Base-by-base conservation (phyloP, 2,113 vertebrate species). In the Desmodus rotundus region DNA sequence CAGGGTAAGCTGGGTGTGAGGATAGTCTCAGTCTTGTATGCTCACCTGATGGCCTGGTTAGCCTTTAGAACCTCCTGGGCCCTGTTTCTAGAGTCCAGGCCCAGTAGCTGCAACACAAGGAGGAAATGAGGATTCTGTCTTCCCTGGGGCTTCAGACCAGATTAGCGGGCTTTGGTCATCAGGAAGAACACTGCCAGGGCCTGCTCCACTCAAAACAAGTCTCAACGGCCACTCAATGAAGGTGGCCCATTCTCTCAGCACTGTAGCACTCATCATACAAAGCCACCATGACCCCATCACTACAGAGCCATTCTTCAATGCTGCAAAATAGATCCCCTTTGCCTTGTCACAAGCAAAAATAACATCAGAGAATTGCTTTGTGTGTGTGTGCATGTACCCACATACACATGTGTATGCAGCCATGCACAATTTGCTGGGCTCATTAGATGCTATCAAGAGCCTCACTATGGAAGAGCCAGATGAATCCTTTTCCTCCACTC, bases 401-500 rank as follows among this genome's bases (percentile, higher is more conserved):
- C 31, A 65, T 33, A 33, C 63, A 65, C 24, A 31, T n/a, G 16
- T 24, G 58, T 36, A 33, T 36, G 38, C 8, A 7, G 16, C 7
- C 11, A 15, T 43, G 31, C 45, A 43, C n/a, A 92, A 92, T 70
- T 84, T 91, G n/a, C 82, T 89, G 22, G 7, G 45, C 16, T 94
- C 95, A 67, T 52, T 95, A 88, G 61, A 82, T 91, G 72, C 31
- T 95, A 83, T 70, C 61, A 41, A 91, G 63, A 68, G 22, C n/a
- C 38, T 93, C 58, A 14, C 0, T 77, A 52, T 58, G 26, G 31
- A 78, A 65, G 45, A 94, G 6, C 41, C 77, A 81, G 70, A 38
- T 81, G 90, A 87, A 80, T 72, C n/a, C 41, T 63, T 41, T 61
- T 81, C 28, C 41, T 72, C 31, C 14, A 24, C 52, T 88, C 89